Conservation (phyloP, 1,140 invertebrate species). For the Oryctes rhinoceros region DNA sequence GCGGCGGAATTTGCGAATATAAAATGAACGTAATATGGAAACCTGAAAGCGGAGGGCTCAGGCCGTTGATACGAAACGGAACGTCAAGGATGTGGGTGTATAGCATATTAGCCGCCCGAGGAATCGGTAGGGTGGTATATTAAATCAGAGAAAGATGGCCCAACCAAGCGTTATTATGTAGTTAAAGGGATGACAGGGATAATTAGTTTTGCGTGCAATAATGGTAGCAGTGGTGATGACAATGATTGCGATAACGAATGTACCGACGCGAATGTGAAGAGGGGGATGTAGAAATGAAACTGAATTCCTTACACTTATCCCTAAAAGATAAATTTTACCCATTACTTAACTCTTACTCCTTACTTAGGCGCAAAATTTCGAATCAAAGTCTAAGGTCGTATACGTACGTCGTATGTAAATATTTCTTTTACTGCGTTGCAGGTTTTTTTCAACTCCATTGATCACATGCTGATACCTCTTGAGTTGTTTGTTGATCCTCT, state of each 20-base stretch:
- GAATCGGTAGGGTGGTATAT: not conserved
- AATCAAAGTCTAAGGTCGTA: too few species aligned
- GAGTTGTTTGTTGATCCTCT: too few species aligned
- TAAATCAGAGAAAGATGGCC: not conserved
- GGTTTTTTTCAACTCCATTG: too few species aligned
- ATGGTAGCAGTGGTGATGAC: not conserved
- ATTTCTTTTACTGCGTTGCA: too few species aligned
- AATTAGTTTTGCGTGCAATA: not conserved
- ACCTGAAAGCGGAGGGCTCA: not conserved
- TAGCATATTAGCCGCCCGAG: not conserved
- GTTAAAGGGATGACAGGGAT: not conserved
- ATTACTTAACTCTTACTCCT: too few species aligned
- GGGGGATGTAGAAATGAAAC: too few species aligned
- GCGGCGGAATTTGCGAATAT: conserved; percentile 2
- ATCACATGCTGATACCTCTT: too few species aligned
- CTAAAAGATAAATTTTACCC: too few species aligned
- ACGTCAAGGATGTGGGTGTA: not conserved
- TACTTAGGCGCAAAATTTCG: too few species aligned
- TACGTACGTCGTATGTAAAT: too few species aligned
- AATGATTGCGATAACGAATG: not conserved
- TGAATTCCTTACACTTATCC: too few species aligned
- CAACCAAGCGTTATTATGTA: not conserved
- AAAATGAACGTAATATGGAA: not conserved
- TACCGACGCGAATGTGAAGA: too few species aligned
- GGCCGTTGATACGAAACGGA: not conserved